Percentiles rank a stretch among this genome's conserved stretches.
Conservation (phyloP, 1,140 invertebrate species). For the Physella acuta region DNA sequence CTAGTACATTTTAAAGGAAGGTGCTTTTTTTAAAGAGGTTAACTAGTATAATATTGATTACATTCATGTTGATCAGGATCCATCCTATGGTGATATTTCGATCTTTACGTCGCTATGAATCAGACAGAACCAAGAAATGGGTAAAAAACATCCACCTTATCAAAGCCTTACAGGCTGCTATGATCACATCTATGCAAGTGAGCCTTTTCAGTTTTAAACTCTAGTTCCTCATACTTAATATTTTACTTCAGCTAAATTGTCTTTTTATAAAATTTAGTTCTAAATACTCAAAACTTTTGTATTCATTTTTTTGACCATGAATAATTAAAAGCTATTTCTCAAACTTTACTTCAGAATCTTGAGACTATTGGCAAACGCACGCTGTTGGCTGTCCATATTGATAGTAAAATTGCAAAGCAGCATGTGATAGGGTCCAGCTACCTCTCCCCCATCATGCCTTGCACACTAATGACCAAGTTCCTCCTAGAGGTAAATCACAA, state of each 20-base stretch:
- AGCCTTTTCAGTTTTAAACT: slow-evolving; percentile 1
- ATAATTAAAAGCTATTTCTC: too few species aligned
- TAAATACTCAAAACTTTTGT: too few species aligned
- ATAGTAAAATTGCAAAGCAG: neutral
- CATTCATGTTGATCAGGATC: slow-evolving; percentile 16
- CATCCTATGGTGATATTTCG: slow-evolving; percentile 24
- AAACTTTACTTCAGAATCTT: too few species aligned
- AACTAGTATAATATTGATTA: neutral
- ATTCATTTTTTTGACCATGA: too few species aligned
- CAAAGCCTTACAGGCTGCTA: slow-evolving; percentile 5
- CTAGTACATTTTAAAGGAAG: too few species aligned
- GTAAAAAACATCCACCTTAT: slow-evolving; percentile 6
- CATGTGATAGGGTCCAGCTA: neutral
- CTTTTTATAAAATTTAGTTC: too few species aligned
- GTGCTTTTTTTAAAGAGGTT: neutral
- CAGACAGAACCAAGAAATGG: slow-evolving; percentile 13
- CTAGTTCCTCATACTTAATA: too few species aligned
- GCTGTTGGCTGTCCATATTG: slow-evolving; percentile 11
- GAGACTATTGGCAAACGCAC: neutral
- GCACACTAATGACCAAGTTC: slow-evolving; percentile 10
- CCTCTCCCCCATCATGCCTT: slow-evolving; percentile 18
- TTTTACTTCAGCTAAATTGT: too few species aligned
- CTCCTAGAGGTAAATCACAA: neutral
- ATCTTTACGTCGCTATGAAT: slow-evolving; percentile 20
- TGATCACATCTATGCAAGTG: slow-evolving; percentile 10